Evolutionary conservation across 2,113 vertebrate genomes (phyloP).

Genomic region (Stegostoma tigrinum): DNA sequence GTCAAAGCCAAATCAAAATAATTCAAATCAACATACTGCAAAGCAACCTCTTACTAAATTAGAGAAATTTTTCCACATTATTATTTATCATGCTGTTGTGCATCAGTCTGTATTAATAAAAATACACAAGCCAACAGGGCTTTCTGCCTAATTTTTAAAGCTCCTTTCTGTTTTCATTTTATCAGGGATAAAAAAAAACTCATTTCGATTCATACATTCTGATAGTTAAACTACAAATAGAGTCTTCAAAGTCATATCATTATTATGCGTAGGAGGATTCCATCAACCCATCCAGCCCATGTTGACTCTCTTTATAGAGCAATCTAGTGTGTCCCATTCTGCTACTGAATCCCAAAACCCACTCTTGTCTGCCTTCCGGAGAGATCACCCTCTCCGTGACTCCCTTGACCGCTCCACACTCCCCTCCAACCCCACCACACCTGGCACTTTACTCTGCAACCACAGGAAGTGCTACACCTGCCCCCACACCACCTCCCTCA

Average conservation of each 20-base stretch:
- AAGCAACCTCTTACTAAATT: not conserved
- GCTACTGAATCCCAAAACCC: no score
- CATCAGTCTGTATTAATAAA: not conserved
- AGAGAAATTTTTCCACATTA: not conserved
- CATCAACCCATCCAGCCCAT: no score
- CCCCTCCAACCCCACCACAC: no score
- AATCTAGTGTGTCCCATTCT: no score
- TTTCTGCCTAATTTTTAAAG: not conserved
- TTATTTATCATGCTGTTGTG: not conserved
- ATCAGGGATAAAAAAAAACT: not conserved
- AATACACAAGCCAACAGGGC: constrained; percentile 8
- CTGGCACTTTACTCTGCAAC: no score
- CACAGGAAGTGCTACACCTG: no score
- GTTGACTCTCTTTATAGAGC: no score
- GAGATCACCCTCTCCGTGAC: no score
- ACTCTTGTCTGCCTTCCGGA: no score
- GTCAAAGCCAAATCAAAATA: not conserved
- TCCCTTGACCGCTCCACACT: no score
- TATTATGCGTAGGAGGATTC: no score
- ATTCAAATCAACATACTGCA: not conserved
- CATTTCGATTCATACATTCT: not conserved
- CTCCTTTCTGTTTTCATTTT: not conserved
- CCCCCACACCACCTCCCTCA: no score
- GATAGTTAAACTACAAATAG: not conserved
- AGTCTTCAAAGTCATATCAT: not conserved